Conservation (phyloP, 1,140 invertebrate species). For the Leucophenga varia region DNA sequence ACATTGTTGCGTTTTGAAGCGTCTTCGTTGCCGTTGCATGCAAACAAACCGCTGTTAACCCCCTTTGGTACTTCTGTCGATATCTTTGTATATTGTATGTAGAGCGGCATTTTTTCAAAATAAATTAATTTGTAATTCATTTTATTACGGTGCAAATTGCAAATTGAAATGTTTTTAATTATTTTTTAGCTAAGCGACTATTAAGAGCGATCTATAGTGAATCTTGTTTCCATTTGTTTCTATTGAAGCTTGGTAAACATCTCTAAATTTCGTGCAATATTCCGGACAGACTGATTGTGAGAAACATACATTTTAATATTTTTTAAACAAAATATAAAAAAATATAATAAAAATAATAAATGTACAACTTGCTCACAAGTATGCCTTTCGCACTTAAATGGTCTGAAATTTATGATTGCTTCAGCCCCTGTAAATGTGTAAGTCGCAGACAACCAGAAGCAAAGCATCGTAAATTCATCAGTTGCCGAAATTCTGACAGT, state of each 20-base stretch:
- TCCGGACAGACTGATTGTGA: too few species aligned
- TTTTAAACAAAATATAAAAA: slow-evolving; percentile 8
- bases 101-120: slow-evolving; percentile 44
- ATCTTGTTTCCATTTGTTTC: background rate
- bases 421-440: too few species aligned
- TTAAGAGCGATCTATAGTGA: background rate
- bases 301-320: too few species aligned
- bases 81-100: slow-evolving; percentile 22
- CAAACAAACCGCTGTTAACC: slow-evolving; percentile 14
- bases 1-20: too few species aligned
- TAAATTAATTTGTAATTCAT: slow-evolving; percentile 48
- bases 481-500: slow-evolving; percentile 12
- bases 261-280: too few species aligned
- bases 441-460: background rate
- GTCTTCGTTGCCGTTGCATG: slow-evolving; percentile 17
- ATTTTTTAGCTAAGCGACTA: background rate
- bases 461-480: slow-evolving; percentile 15
- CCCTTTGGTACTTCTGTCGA: too few species aligned
- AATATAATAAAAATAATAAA: too few species aligned
- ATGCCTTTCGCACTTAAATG: too few species aligned
- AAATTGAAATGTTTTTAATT: slow-evolving; percentile 44
- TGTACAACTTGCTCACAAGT: too few species aligned
- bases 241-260: too few species aligned
- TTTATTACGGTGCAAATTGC: slow-evolving; percentile 49
- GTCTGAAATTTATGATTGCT: too few species aligned